Base-by-base conservation (phyloP, 2,797 vertebrate species). In the Chelidonichthys spinosus region DNA sequence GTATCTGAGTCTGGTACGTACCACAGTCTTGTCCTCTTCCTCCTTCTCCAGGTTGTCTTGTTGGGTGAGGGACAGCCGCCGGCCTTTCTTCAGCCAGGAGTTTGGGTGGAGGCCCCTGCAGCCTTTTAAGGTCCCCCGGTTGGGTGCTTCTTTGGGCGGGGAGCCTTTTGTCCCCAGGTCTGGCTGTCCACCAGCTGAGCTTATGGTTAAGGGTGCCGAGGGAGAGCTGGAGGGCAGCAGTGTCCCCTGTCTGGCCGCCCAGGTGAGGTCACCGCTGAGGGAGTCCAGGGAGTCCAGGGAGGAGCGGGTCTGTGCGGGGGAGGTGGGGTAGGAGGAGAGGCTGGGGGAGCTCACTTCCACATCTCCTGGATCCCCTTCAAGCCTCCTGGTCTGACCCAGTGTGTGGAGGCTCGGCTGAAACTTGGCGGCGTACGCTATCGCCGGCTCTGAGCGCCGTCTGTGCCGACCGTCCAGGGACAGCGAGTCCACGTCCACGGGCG, bases 281-380 rank as follows among this genome's bases (percentile, higher is more conserved):
- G 95, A 96, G 88, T 97, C 95, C 37, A 96, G 90, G 32, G 96
- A 97, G 87, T 96, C 96, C 72, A 95, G 81, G 0, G 97, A 96
- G 0, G 96, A 96, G 64, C 90, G 87, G 0, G 95, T 95, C 0
- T 78, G 84, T 11, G 81, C 82, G 0, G 96, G 96, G 59, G 97
- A 97, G 0, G 91, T 93, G 7, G 90, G 92, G 11, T 93, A 92
- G 17, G 97, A 97, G 14, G 96, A 97, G 5, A 96, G 89, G 76
- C 95, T 97, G 42, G 96, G 96, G 71, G 87, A 95, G 84, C 96
- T 96, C 18, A 92, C 91, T 35, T 90, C 94, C 61, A 96, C 76
- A 49, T 83, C 90, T 0, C 94, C 90, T 11, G 59, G 32, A 42
- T 74, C 72, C 10, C 70, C 75, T 43, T 25, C 25, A 25, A 25